These are phyloP conservation scores for Rhagophthalmus giganteus DNA, from an alignment of 2,888 invertebrate genomes.

Conservation along the genomic window DNA sequence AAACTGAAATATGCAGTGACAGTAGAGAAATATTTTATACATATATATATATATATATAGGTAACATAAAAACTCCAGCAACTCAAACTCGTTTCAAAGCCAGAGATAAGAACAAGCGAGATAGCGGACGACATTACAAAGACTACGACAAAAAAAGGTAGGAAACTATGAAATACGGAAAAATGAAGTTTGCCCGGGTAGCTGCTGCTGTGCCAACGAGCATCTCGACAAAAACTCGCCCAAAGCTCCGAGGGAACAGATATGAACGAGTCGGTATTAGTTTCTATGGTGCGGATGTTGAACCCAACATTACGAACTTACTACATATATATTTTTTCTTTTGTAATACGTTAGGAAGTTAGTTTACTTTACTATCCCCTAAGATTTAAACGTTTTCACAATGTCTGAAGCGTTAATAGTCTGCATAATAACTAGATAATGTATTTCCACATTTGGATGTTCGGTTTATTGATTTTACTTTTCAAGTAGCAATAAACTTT, in stretches of 20 bases:
- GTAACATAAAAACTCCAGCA: conserved; percentile 10
- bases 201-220: conserved; percentile 31
- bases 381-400: no score
- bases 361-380: no score
- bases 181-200: conserved; percentile 48
- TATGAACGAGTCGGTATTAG: conserved; percentile 22
- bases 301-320: not conserved
- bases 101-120: conserved; percentile 31
- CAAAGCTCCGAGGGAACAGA: conserved; percentile 32
- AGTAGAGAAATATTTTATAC: not conserved
- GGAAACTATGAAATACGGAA: conserved; percentile 50
- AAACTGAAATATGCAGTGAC: not conserved
- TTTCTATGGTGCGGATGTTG: conserved; percentile 22
- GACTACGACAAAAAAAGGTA: conserved; percentile 43
- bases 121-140: conserved; percentile 33
- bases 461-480: no score
- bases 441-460: no score
- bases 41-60: not conserved
- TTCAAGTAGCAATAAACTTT: no score
- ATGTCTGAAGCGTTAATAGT: no score
- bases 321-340: not conserved
- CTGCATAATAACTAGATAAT: no score
- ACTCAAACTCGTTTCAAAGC: conserved; percentile 31
- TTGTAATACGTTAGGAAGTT: no score
- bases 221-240: conserved; percentile 36